Conservation (phyloP, 2,113 vertebrate genomes). For the Podarcis muralis region DNA sequence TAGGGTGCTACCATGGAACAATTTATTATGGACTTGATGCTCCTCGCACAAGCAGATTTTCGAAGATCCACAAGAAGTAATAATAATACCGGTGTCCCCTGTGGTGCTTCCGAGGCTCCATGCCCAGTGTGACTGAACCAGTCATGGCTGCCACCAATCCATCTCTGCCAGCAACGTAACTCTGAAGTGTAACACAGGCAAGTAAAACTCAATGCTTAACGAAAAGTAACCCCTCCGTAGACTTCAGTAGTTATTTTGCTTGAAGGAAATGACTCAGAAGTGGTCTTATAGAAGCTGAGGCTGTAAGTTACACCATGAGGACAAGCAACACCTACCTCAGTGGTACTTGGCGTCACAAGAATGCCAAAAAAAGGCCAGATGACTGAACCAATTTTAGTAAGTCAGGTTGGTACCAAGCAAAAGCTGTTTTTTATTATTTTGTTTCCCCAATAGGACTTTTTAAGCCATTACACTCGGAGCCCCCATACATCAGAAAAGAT, state of each 20-base stretch:
- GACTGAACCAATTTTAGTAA: slow-evolving; percentile 31
- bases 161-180: neutral
- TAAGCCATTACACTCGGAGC: slow-evolving; percentile 15
- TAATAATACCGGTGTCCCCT: no score
- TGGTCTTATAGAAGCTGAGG: slow-evolving; percentile 28
- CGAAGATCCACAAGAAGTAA: no score
- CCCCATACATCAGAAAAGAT: neutral
- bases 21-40: no score
- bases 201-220: neutral
- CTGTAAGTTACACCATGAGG: neutral
- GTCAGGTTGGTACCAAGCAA: neutral
- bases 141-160: neutral
- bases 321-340: neutral
- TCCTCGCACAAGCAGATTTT: no score
- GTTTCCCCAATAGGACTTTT: slow-evolving; percentile 7
- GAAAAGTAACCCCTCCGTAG: neutral
- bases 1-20: no score
- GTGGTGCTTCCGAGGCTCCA: no score
- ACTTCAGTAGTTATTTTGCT: neutral
- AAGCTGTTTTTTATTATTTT: slow-evolving; percentile 8
- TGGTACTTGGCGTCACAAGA: neutral
- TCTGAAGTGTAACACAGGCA: neutral
- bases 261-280: neutral
- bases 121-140: no score
- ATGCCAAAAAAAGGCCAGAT: neutral